These are phyloP conservation scores for Oostethus manadensis DNA, from an alignment of 2,113 vertebrate genomes.

Conservation along the genomic window DNA sequence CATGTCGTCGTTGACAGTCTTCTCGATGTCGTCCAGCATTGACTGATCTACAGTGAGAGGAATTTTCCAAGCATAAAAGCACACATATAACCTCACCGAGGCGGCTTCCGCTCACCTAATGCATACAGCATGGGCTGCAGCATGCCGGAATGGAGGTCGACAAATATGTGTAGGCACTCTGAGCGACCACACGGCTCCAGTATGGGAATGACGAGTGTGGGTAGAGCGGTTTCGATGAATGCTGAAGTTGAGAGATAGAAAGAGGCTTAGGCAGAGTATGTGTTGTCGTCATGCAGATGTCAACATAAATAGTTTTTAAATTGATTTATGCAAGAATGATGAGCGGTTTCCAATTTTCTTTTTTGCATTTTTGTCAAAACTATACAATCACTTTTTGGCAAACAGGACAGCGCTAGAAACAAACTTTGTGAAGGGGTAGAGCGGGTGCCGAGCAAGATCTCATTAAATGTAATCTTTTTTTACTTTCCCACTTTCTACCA, in stretches of 20 bases:
- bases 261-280: neutral
- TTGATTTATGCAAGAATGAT: neutral
- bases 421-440: no score
- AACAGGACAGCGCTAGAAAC: no score
- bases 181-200: conserved; percentile 93
- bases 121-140: conserved; percentile 97
- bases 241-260: conserved; percentile 69
- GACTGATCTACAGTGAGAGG: conserved; percentile 77
- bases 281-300: neutral
- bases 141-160: conserved; percentile 97
- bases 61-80: neutral
- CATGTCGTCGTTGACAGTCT: conserved; percentile 94
- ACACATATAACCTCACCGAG: neutral
- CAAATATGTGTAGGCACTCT: conserved; percentile 96
- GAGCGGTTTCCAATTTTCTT: no score
- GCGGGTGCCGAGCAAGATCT: no score
- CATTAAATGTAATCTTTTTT: no score
- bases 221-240: conserved; percentile 91
- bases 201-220: conserved; percentile 91
- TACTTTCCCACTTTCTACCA: no score
- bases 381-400: neutral
- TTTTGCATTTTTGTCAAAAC: no score
- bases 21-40: conserved; percentile 92
- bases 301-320: neutral
- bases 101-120: conserved; percentile 76